A percentile compares a stretch with the other conserved stretches of the same genome.
These are phyloP conservation scores for Drosophila buzzatii DNA, from an alignment of 2,888 invertebrate genomes.

Conservation along the genomic window DNA sequence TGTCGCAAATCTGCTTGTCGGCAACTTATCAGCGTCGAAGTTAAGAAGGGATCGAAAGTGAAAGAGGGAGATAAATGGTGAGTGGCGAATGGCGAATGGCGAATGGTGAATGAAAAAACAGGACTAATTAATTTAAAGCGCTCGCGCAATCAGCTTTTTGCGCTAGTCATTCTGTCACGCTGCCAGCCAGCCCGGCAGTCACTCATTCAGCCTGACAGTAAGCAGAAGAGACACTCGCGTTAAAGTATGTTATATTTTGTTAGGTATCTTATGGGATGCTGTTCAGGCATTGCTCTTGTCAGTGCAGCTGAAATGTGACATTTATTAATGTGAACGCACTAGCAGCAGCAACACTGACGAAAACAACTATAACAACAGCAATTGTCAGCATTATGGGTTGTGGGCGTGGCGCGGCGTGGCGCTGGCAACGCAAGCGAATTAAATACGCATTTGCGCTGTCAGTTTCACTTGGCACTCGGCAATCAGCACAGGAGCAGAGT, in stretches of 20 bases:
- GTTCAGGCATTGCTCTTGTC: conserved; percentile 38
- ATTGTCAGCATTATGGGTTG: conserved; percentile 13
- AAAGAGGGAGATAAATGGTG: conserved; percentile 14
- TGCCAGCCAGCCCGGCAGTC: conserved; percentile 20
- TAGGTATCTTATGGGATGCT: conserved; percentile 19
- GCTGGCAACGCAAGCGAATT: conserved; percentile 59
- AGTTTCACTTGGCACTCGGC: conserved; percentile 51
- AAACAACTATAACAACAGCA: conserved; percentile 9
- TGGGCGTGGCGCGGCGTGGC: conserved; percentile 60
- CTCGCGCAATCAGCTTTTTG: conserved; percentile 61
- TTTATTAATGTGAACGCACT: conserved; percentile 76
- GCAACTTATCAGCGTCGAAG: conserved; percentile 68
- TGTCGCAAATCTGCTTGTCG: conserved; percentile 73
- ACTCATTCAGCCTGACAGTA: conserved; percentile 23
- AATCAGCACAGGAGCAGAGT: conserved; percentile 23
- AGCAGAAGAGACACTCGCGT: conserved; percentile 19
- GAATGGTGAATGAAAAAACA: conserved; percentile 11
- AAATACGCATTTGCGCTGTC: conserved; percentile 75
- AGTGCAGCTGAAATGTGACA: conserved; percentile 65
- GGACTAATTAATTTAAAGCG: conserved; percentile 76
- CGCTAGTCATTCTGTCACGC: conserved; percentile 35
- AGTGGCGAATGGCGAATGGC: conserved; percentile 26
- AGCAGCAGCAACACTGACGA: conserved; percentile 37
- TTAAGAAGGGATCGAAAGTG: conserved; percentile 2
- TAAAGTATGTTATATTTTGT: conserved; percentile 64